phyloP scores from a whole-genome alignment of 2,888 invertebrate species.

The Sisyra nigra region DNA sequence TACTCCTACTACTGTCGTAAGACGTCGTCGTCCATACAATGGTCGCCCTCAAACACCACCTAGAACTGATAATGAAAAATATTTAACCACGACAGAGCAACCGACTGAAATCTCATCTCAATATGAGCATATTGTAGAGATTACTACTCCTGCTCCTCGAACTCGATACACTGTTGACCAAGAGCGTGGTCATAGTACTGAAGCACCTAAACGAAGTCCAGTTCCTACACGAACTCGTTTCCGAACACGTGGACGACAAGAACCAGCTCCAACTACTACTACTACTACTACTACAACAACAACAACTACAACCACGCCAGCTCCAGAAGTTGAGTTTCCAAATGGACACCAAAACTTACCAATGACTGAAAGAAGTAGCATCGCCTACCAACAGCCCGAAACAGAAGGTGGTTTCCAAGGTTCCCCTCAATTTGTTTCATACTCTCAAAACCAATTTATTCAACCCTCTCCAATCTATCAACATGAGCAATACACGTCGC shows the following conservation, averaged over 20 bases:
- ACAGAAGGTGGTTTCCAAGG: conserved; percentile 13
- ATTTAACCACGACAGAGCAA: conserved; percentile 11
- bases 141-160: conserved; percentile 8
- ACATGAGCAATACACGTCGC: not conserved
- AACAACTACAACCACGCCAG: not conserved
- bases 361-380: conserved; percentile 4
- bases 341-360: conserved; percentile 1
- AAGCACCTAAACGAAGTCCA: not conserved
- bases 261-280: not conserved
- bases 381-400: conserved; percentile 12
- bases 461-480: conserved; percentile 2
- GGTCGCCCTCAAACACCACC: too few species aligned
- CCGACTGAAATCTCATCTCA: not conserved
- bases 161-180: conserved; percentile 12
- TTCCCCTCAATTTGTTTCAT: conserved; percentile 5
- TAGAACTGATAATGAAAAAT: conserved; percentile 13
- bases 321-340: not conserved
- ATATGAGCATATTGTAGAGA: not conserved
- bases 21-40: conserved; percentile 28
- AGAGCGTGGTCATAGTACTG: conserved; percentile 13
- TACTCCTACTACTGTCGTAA: conserved; percentile 17
- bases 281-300: conserved; percentile 2
- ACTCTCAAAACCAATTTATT: not conserved
- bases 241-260: conserved; percentile 3
- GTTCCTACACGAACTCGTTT: not conserved